These are phyloP conservation scores for Battus philenor DNA, from an alignment of 1,140 invertebrate genomes.

Conservation along the genomic window DNA sequence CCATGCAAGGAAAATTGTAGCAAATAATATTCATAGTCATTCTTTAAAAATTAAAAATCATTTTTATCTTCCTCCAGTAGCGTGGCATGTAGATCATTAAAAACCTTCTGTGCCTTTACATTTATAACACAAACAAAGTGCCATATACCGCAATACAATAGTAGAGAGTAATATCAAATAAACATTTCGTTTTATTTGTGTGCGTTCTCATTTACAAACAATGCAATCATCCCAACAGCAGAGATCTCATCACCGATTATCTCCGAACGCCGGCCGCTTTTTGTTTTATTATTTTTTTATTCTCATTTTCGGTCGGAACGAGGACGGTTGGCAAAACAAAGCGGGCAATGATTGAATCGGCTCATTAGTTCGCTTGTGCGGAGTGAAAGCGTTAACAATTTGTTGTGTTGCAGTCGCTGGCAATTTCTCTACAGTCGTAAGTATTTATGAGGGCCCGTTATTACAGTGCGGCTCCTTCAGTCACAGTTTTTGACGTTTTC, in stretches of 20 bases:
- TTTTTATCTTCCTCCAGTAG: too few species aligned
- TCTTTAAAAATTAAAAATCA: too few species aligned
- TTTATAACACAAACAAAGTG: neutral
- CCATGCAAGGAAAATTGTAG: too few species aligned
- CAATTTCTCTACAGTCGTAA: too few species aligned
- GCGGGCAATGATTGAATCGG: conserved; percentile 28
- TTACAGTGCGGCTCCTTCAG: neutral
- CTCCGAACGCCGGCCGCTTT: conserved; percentile 23
- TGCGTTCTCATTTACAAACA: conserved; percentile 44
- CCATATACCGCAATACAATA: conserved; percentile 21
- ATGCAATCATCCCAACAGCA: conserved; percentile 26
- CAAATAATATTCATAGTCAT: too few species aligned
- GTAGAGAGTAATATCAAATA: conserved; percentile 28
- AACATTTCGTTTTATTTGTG: conserved; percentile 30
- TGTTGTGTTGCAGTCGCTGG: neutral
- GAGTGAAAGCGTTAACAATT: neutral
- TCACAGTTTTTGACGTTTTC: too few species aligned
- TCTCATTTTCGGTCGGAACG: conserved; percentile 9
- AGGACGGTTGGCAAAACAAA: conserved; percentile 27
- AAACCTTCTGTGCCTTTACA: too few species aligned
- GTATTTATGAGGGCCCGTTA: neutral
- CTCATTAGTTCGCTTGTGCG: conserved; percentile 4
- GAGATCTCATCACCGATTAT: conserved; percentile 42
- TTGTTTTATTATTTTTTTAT: conserved; percentile 24
- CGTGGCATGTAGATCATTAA: too few species aligned